These are phyloP conservation scores for Tenebrosternarchus preto DNA, from an alignment of 2,113 vertebrate genomes.

Conservation along the genomic window DNA sequence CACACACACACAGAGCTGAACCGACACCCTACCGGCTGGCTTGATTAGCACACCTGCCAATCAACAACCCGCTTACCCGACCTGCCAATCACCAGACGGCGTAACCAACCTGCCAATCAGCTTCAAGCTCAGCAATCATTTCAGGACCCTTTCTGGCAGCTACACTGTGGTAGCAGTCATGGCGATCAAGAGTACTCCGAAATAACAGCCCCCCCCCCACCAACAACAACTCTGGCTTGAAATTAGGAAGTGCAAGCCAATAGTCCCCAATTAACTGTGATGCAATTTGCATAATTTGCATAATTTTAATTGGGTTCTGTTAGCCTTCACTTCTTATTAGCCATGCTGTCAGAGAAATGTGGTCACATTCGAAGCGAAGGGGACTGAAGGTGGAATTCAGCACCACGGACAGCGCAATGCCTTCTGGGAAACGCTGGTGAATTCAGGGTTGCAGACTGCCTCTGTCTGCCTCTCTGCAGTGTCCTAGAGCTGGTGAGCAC, in stretches of 20 bases:
- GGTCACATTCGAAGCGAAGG: constrained; percentile 15
- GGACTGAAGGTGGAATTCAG: constrained; percentile 6
- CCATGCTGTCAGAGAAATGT: constrained; percentile 8
- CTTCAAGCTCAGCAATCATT: neutral
- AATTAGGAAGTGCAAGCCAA: constrained; percentile 11
- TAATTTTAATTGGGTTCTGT: constrained; percentile 49
- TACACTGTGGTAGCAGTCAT: no score
- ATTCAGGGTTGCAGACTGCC: no score
- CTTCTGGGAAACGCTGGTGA: no score
- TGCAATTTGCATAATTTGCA: constrained; percentile 46
- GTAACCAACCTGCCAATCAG: constrained; percentile 28
- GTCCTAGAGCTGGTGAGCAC: no score
- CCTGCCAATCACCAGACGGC: constrained; percentile 15
- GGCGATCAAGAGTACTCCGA: neutral
- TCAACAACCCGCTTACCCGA: constrained; percentile 1
- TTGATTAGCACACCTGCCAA: neutral
- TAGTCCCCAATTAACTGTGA: constrained; percentile 26
- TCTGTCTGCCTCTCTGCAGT: no score
- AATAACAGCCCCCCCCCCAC: neutral
- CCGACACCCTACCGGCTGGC: constrained; percentile 24
- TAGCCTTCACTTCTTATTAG: constrained; percentile 44
- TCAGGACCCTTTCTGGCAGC: constrained; percentile 1
- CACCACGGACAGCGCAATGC: neutral
- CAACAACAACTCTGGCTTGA: neutral
- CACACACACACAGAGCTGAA: constrained; percentile 17